These are phyloP conservation scores for Osmerus eperlanus DNA, from an alignment of 2,113 vertebrate species.

Conservation along the genomic window DNA sequence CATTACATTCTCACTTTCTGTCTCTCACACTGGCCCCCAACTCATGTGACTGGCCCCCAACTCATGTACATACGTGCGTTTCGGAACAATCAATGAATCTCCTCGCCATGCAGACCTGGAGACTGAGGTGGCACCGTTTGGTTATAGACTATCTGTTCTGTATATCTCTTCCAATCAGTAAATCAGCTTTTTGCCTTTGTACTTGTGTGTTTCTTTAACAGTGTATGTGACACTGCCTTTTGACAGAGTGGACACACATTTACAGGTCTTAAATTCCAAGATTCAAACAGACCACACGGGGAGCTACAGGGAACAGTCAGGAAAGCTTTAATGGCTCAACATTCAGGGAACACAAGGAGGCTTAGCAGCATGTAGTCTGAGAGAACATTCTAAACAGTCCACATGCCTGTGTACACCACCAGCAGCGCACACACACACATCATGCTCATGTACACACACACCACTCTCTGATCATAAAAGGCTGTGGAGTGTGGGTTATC, in stretches of 20 bases:
- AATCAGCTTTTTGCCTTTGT: slow-evolving; percentile 39
- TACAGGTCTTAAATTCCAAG: neutral
- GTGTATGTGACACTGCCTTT: neutral
- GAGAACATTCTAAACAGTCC: neutral
- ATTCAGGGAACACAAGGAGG: neutral
- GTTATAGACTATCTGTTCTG: slow-evolving; percentile 36
- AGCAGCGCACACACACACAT: slow-evolving; percentile 11
- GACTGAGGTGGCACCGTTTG: slow-evolving; percentile 14
- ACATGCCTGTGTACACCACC: neutral
- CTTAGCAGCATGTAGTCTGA: neutral
- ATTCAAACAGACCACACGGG: neutral
- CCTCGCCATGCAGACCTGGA: slow-evolving; percentile 15
- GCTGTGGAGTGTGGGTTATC: too few species aligned
- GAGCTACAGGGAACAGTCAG: neutral
- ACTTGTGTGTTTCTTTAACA: slow-evolving; percentile 20
- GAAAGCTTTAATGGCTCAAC: slow-evolving; percentile 1
- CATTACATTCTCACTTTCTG: neutral
- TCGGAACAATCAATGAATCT: slow-evolving; percentile 35
- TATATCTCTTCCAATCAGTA: slow-evolving; percentile 33
- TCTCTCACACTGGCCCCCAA: too few species aligned
- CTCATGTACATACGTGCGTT: slow-evolving; percentile 33
- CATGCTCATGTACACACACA: too few species aligned
- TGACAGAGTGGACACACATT: neutral
- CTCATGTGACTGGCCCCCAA: neutral
- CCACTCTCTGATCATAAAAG: too few species aligned